phyloP scores from a whole-genome alignment of 2,888 invertebrate species.

The Oeneis ivallda region DNA sequence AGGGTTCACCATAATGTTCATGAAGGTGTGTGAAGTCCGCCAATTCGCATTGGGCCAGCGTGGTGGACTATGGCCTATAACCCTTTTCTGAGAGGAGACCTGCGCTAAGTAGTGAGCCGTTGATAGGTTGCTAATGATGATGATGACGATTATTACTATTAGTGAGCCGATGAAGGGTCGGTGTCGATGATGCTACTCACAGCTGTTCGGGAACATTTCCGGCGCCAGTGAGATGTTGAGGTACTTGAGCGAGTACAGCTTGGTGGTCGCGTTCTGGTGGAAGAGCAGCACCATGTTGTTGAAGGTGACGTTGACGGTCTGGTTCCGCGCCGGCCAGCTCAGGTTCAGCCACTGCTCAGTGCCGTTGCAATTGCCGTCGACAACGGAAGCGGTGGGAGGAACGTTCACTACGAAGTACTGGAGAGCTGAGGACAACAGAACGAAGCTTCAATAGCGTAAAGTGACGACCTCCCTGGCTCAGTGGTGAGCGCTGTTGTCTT shows the following conservation, averaged over 20 bases:
- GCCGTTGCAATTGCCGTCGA: slow-evolving; percentile 56
- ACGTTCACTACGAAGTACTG: slow-evolving; percentile 57
- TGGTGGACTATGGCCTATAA: too few species aligned
- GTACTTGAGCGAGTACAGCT: slow-evolving; percentile 57
- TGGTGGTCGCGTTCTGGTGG: slow-evolving; percentile 59
- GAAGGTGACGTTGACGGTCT: slow-evolving; percentile 27
- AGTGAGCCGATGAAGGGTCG: too few species aligned
- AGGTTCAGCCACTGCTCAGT: slow-evolving; percentile 58
- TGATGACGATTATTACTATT: too few species aligned
- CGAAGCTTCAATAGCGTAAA: too few species aligned
- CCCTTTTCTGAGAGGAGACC: too few species aligned
- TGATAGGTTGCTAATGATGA: too few species aligned
- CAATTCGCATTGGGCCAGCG: too few species aligned
- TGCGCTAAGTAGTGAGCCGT: too few species aligned
- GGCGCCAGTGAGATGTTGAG: slow-evolving; percentile 58
- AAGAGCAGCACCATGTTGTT: slow-evolving; percentile 57
- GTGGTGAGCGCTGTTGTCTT: too few species aligned
- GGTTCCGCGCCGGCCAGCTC: slow-evolving; percentile 45
- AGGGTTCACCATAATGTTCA: too few species aligned
- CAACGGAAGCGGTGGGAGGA: slow-evolving; percentile 54
- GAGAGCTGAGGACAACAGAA: slow-evolving; percentile 41
- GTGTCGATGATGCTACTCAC: slow-evolving; percentile 50
- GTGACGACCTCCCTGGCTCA: too few species aligned
- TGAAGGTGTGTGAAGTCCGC: too few species aligned
- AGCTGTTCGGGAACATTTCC: slow-evolving; percentile 67